phyloP scores from a whole-genome alignment of 2,888 invertebrate genomes.

The Sesia apiformis region DNA sequence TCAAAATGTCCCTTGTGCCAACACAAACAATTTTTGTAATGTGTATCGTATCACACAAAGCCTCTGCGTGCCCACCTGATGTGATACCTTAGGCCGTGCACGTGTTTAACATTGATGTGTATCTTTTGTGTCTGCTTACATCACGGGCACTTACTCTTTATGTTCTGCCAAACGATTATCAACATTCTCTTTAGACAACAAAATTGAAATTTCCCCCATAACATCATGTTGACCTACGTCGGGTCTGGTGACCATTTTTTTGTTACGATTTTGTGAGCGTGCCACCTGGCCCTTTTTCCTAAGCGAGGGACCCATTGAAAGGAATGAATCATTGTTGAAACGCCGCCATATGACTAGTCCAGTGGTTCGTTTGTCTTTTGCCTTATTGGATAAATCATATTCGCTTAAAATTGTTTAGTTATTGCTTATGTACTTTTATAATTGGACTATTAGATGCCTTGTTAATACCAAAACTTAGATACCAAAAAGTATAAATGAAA shows the following conservation, averaged over 20 bases:
- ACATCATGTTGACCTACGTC: constrained; percentile 19
- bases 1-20: constrained; percentile 19
- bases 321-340: constrained; percentile 53
- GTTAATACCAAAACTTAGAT: too few species aligned
- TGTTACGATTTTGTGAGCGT: constrained; percentile 46
- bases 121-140: constrained; percentile 46
- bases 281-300: constrained; percentile 69
- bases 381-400: not conserved
- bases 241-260: constrained; percentile 49
- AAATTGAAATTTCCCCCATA: constrained; percentile 26
- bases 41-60: not conserved
- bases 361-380: constrained; percentile 13
- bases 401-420: too few species aligned
- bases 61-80: constrained; percentile 50
- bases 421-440: too few species aligned
- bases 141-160: constrained; percentile 35
- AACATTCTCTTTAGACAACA: constrained; percentile 26
- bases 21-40: constrained; percentile 26
- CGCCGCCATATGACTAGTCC: constrained; percentile 21
- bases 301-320: constrained; percentile 49
- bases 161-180: constrained; percentile 32
- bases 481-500: too few species aligned
- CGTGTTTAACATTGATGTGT: constrained; percentile 57
- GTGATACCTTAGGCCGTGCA: constrained; percentile 49
- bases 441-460: too few species aligned